phyloP scores from a whole-genome alignment of 2,797 vertebrate genomes.

The Vespertilio murinus region DNA sequence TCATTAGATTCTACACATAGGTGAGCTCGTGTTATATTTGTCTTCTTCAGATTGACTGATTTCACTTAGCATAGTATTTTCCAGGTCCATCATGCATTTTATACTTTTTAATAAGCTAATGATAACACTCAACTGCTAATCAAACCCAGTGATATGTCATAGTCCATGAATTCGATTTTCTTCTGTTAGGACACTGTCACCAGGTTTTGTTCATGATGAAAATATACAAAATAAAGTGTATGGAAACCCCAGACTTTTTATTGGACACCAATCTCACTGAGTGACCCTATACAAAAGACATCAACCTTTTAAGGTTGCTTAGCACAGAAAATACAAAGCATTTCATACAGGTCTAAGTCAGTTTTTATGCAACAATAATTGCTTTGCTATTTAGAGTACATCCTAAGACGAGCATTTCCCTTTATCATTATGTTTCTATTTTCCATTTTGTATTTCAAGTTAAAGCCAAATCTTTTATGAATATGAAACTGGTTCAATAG shows the following conservation, averaged over 20 bases:
- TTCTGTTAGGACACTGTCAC: neutral
- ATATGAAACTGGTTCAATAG: constrained; percentile 47
- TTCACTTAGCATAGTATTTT: too few relatives aligned
- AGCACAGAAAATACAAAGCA: constrained; percentile 15
- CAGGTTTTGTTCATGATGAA: neutral
- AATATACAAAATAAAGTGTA: constrained; percentile 24
- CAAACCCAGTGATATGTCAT: neutral
- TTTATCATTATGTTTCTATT: constrained; percentile 38
- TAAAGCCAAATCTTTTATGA: constrained; percentile 47
- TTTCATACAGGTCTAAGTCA: constrained; percentile 29
- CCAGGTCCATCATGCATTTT: neutral
- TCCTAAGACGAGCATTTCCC: constrained; percentile 17
- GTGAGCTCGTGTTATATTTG: too few relatives aligned
- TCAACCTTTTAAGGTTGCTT: neutral
- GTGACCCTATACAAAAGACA: neutral
- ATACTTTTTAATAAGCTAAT: neutral
- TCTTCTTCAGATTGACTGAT: too few relatives aligned
- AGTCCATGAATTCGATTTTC: neutral
- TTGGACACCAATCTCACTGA: neutral
- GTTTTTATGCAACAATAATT: constrained; percentile 37
- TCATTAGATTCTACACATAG: too few relatives aligned
- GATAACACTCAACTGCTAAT: neutral
- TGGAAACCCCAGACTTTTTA: constrained; percentile 31
- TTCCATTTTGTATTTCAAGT: constrained; percentile 52
- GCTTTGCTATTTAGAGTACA: constrained; percentile 55